Conservation (phyloP, 2,797 vertebrate species). For the Brachymystax lenok region DNA sequence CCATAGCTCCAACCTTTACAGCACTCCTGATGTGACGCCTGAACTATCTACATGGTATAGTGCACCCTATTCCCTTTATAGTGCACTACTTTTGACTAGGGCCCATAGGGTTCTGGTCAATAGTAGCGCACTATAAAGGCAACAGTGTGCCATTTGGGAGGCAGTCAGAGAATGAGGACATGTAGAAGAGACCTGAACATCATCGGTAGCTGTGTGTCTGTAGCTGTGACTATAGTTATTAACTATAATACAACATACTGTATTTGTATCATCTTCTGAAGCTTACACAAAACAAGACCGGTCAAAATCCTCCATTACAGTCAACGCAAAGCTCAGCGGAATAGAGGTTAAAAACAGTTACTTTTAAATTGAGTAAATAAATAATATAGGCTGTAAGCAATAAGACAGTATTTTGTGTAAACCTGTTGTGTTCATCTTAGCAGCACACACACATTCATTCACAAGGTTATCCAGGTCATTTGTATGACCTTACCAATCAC, state of each 20-base stretch:
- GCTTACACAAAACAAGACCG: constrained; percentile 17
- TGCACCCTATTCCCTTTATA: neutral
- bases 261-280: neutral
- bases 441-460: constrained; percentile 4
- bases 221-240: neutral
- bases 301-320: too few relatives aligned
- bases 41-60: constrained; percentile 22
- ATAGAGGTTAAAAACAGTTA: neutral
- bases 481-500: neutral
- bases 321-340: neutral
- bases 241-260: neutral
- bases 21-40: constrained; percentile 20
- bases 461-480: neutral
- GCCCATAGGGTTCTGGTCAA: neutral
- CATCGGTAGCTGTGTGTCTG: neutral
- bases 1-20: constrained; percentile 33
- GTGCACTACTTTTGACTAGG: neutral
- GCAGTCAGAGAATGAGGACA: neutral
- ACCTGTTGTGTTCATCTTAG: constrained; percentile 22
- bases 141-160: neutral
- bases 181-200: too few relatives aligned
- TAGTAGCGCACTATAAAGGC: neutral
- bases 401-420: neutral
- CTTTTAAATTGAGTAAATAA: neutral
- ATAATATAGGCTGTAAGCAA: neutral